Conservation (phyloP, 2,113 vertebrate species). For the Nestor notabilis region DNA sequence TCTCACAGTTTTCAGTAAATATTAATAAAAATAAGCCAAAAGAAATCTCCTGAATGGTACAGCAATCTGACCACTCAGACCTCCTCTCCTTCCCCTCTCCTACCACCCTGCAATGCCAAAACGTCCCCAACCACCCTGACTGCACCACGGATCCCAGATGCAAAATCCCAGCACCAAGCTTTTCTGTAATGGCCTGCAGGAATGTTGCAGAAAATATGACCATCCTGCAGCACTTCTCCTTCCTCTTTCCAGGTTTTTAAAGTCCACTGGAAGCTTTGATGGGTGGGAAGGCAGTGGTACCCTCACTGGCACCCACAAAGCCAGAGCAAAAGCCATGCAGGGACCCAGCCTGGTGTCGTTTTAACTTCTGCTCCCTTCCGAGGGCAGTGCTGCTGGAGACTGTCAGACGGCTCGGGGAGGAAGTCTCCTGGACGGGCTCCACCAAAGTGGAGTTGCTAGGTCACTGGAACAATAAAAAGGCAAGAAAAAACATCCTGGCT, state of each 20-base stretch:
- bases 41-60: neutral
- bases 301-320: neutral
- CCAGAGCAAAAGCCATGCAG: neutral
- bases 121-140: neutral
- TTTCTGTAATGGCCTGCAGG: neutral
- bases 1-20: neutral
- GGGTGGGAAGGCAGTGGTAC: accelerated
- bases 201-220: neutral
- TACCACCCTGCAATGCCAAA: accelerated
- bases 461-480: conserved; percentile 82
- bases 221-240: accelerated
- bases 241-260: neutral
- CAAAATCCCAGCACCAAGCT: neutral
- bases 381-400: conserved; percentile 64
- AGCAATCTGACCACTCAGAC: neutral
- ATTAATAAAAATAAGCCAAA: neutral
- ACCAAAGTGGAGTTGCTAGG: conserved; percentile 79
- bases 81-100: neutral
- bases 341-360: neutral
- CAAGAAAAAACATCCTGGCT: conserved; percentile 86
- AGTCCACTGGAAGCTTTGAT: neutral
- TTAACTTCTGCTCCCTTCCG: conserved; percentile 35
- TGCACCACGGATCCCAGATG: neutral
- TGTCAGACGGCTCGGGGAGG: conserved; percentile 68
- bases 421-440: conserved; percentile 77